Evolutionary conservation across 2,797 vertebrate genomes (phyloP), one percentile per base, ranked within the genome.

Genomic region (Linurgus olivaceus): DNA sequence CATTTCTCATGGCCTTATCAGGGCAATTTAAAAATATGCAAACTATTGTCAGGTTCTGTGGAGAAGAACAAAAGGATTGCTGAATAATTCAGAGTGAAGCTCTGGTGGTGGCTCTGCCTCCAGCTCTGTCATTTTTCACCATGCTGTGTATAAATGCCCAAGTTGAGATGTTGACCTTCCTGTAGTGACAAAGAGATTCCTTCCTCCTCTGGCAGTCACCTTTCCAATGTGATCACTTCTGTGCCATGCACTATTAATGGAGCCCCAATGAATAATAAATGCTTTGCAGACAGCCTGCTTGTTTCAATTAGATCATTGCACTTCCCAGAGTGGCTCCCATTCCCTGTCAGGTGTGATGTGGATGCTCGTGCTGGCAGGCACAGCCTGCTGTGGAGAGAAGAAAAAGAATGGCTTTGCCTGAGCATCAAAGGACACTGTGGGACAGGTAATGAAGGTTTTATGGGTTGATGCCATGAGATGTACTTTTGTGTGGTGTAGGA

Each of bases 11-110:
- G 38, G 68, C 58, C 71, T 85, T 93, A 96, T 91, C 92, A 88
- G 84, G 68, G 73, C 70, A 82, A 83, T 94, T 94, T 94, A 66
- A 96, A 97, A 96, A 92, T 91, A 88, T 77, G 92, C 96, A 95
- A 94, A 88, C 72, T 68, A 42, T 89, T 92, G 93, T 94, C 88
- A 82, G 66, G 82, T 95, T 96, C 90, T 40, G 8, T 11, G 42
- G 61, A 73, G 79, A 77, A 85, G 73, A 93, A 48, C 68, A 82
- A 52, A 90, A 86, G 63, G 38, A 83, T 80, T 86, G 31, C 71
- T 93, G 93, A 96, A 96, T 97, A 92, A 95, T 97, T 96, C 74
- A 74, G 11, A 73, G 47, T 51, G 65, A 70, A 75, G 58, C 55
- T 88, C 15, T 50, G 19, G 48, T n/a, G 62, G 59, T 91, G 75